Evolutionary conservation across 53 echinoderm and acorn worm genomes (phyloP).

Genomic region (Paelopatides confundens): DNA sequence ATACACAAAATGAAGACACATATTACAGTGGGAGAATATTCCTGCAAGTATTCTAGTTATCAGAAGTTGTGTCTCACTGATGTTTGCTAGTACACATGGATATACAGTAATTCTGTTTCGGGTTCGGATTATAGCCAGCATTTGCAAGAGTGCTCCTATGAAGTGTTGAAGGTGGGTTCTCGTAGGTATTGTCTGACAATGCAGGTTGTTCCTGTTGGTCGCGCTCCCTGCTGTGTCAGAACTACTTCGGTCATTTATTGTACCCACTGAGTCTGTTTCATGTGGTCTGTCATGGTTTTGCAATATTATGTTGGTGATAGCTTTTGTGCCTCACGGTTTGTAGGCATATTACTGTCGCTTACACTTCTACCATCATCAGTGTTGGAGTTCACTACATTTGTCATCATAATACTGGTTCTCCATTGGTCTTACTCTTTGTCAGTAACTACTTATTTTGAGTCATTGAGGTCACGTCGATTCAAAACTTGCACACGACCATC

Average conservation of each 20-base stretch:
- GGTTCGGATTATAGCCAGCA: constrained; percentile 43
- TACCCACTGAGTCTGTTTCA: not conserved
- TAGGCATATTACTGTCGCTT: not conserved
- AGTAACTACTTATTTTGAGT: constrained; percentile 51
- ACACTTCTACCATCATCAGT: not conserved
- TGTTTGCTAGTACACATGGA: constrained; percentile 56
- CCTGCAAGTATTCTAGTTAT: constrained; percentile 57
- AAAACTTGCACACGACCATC: constrained; percentile 60
- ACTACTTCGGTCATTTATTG: constrained; percentile 13
- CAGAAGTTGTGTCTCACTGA: constrained; percentile 59
- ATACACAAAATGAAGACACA: no score
- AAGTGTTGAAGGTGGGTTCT: not conserved
- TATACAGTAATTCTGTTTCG: constrained; percentile 2
- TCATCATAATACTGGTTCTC: not conserved
- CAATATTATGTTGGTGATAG: no score
- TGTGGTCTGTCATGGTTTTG: not conserved
- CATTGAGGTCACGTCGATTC: constrained; percentile 63
- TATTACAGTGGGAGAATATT: not conserved
- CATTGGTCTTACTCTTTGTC: no score
- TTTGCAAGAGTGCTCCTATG: constrained; percentile 5
- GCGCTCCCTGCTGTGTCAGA: constrained; percentile 69
- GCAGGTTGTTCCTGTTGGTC: not conserved
- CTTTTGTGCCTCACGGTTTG: not conserved
- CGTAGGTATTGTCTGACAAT: not conserved
- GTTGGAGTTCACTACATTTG: not conserved